phyloP scores from a whole-genome alignment of 2,888 invertebrate species.

The Myopa tessellatipennis region DNA sequence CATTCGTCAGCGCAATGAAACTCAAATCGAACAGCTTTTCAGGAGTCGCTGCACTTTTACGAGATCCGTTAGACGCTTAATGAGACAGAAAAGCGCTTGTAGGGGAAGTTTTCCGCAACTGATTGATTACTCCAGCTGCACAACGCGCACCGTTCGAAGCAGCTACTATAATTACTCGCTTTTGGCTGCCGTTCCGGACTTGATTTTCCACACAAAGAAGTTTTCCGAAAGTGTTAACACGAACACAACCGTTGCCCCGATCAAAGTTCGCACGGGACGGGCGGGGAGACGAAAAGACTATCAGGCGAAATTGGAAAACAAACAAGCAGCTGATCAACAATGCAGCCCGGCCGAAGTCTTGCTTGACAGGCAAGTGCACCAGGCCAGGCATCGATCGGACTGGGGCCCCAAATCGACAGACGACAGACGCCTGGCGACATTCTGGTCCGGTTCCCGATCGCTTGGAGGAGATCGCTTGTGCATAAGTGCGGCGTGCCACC shows the following conservation, averaged over 20 bases:
- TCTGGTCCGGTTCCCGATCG: background rate
- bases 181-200: background rate
- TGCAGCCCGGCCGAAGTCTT: background rate
- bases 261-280: background rate
- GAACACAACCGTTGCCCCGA: background rate
- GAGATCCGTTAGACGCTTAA: background rate
- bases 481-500: background rate
- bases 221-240: conserved; percentile 4
- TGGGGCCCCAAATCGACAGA: background rate
- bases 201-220: background rate
- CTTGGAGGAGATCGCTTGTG: background rate
- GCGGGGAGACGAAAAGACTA: background rate
- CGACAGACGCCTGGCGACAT: background rate
- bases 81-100: background rate
- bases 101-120: background rate
- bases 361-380: conserved; percentile 4
- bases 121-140: background rate
- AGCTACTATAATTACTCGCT: background rate
- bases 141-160: background rate
- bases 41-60: background rate
- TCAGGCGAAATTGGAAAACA: background rate
- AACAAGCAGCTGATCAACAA: background rate
- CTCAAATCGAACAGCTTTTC: background rate
- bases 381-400: background rate
- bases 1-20: background rate